Percentiles rank a stretch among this genome's conserved stretches.
Evolutionary conservation across 2,888 invertebrate species (phyloP).

Genomic region (Lottia gigantea): DNA sequence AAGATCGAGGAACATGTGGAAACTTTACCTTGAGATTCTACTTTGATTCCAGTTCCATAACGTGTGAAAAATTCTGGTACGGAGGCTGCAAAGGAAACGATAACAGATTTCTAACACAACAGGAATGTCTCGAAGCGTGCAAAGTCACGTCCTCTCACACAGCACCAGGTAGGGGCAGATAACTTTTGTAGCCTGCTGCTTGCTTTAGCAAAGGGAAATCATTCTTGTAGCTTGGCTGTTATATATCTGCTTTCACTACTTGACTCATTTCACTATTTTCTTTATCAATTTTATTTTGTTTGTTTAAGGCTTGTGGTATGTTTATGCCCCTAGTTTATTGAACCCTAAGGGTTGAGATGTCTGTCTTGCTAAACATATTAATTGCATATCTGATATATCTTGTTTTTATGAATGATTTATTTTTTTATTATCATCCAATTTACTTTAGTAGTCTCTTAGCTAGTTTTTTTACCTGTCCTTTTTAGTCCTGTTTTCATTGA

Average conservation of each 20-base stretch:
- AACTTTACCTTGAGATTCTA: conserved; percentile 55
- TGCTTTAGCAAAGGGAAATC: background rate
- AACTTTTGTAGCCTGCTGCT: conserved; percentile 6
- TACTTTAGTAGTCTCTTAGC: no score
- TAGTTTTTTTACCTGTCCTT: no score
- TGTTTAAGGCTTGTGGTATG: no score
- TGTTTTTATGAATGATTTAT: no score
- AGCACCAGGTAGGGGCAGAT: background rate
- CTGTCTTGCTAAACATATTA: no score
- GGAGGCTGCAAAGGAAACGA: conserved; percentile 69
- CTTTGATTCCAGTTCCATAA: conserved; percentile 72
- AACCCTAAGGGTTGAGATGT: no score
- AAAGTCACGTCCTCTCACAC: background rate
- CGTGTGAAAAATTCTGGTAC: conserved; percentile 79
- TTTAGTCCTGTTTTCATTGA: no score
- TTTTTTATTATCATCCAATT: no score
- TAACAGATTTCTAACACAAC: conserved; percentile 77
- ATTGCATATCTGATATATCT: no score
- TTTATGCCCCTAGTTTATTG: no score
- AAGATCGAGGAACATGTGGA: conserved; percentile 70
- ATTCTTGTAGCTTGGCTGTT: background rate
- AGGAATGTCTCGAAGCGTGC: conserved; percentile 77
- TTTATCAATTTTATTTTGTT: no score
- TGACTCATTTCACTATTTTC: conserved; percentile 10
- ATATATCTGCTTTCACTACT: background rate